Percentiles rank a stretch among this genome's conserved stretches.
Conservation (phyloP, 2,888 invertebrate species). For the Augiades crinisus region DNA sequence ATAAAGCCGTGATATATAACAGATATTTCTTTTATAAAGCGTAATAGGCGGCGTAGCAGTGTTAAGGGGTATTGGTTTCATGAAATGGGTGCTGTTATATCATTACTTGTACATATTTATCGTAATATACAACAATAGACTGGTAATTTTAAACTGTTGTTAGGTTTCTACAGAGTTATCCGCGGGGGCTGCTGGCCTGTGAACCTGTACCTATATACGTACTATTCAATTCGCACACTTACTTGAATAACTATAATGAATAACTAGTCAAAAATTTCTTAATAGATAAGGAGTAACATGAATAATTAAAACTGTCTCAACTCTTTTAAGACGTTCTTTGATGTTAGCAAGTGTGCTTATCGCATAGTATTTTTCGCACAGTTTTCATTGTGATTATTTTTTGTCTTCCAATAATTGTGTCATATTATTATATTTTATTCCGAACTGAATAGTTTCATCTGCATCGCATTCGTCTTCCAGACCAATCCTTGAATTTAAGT, state of each 20-base stretch:
- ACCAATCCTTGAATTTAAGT: too few relatives aligned
- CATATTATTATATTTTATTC: conserved; percentile 25
- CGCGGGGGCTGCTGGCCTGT: conserved; percentile 44
- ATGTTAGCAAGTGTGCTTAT: not conserved
- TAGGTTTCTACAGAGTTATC: conserved; percentile 78
- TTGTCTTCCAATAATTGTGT: conserved; percentile 36
- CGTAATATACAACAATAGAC: conserved; percentile 79
- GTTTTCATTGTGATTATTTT: conserved; percentile 25
- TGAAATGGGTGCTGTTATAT: conserved; percentile 77
- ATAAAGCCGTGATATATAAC: conserved; percentile 65
- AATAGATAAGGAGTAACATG: too few relatives aligned
- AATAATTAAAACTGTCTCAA: not conserved
- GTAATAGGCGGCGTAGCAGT: conserved; percentile 55
- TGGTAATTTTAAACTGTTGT: conserved; percentile 78
- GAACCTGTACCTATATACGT: not conserved
- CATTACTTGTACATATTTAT: conserved; percentile 79
- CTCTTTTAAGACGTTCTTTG: not conserved
- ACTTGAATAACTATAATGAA: not conserved
- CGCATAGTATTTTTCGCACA: not conserved
- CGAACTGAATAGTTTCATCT: not conserved
- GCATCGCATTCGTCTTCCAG: not conserved
- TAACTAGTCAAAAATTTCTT: too few relatives aligned
- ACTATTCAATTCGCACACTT: too few relatives aligned
- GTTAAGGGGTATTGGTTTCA: conserved; percentile 57
- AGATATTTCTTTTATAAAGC: conserved; percentile 58